A percentile compares a stretch with the other conserved stretches of the same genome.
These are phyloP conservation scores for Acanthosepion lycidas DNA, from an alignment of 2,888 invertebrate species.

Conservation along the genomic window DNA sequence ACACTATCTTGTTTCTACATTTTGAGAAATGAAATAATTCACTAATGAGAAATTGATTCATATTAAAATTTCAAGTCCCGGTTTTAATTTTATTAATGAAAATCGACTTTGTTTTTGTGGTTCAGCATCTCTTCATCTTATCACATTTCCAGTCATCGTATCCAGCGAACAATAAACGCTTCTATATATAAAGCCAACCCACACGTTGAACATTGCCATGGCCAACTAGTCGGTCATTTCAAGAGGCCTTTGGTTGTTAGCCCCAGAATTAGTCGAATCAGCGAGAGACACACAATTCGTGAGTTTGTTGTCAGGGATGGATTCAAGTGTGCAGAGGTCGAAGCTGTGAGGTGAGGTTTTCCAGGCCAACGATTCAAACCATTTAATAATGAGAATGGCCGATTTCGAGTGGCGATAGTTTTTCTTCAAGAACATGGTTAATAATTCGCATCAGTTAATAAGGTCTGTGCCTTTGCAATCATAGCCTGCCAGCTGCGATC, in stretches of 20 bases:
- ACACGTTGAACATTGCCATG: neutral
- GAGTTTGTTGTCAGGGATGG: neutral
- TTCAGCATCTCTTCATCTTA: neutral
- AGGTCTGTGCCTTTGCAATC: neutral
- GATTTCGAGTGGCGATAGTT: neutral
- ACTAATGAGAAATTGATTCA: too few relatives aligned
- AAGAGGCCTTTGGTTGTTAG: neutral
- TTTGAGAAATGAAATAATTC: too few relatives aligned
- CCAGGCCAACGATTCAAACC: neutral
- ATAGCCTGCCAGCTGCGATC: neutral
- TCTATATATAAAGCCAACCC: neutral
- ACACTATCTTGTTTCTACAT: too few relatives aligned
- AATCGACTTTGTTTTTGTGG: neutral
- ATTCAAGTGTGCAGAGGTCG: neutral
- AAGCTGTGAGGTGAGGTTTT: neutral
- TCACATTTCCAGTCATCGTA: neutral
- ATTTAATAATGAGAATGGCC: neutral
- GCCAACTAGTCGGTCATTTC: neutral
- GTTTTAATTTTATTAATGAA: neutral
- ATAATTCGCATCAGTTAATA: neutral
- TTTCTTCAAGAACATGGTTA: neutral
- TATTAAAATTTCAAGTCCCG: neutral
- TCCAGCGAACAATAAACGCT: neutral
- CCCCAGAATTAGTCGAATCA: conserved; percentile 17
- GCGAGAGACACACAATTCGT: neutral